A percentile compares a stretch with the other conserved stretches of the same genome.
These are phyloP conservation scores for Acrobasis suavella DNA, from an alignment of 2,888 invertebrate species.

Conservation along the genomic window DNA sequence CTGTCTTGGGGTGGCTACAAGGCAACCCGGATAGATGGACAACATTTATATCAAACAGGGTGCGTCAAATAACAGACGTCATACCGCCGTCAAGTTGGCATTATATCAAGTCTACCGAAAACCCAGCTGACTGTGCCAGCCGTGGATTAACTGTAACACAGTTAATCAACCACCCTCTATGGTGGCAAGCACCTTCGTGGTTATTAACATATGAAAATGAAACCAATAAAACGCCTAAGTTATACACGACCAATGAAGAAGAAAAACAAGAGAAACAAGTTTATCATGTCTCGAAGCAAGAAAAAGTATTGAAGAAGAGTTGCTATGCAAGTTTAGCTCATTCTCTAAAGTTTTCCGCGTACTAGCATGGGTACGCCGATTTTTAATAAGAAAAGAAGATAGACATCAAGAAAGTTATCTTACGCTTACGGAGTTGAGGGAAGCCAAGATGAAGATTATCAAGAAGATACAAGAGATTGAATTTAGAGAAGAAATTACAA, in stretches of 20 bases:
- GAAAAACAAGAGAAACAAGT: constrained; percentile 8
- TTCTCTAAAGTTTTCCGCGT: too few relatives aligned
- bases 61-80: constrained; percentile 24
- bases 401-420: neutral
- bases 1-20: constrained; percentile 31
- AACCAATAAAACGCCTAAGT: neutral
- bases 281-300: neutral
- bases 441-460: constrained; percentile 10
- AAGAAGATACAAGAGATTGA: constrained; percentile 15
- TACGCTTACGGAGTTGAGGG: constrained; percentile 11
- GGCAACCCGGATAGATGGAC: constrained; percentile 30
- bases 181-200: constrained; percentile 34
- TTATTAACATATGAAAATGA: constrained; percentile 12
- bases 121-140: constrained; percentile 32
- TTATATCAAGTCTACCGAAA: constrained; percentile 28
- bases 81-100: constrained; percentile 27
- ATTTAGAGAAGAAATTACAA: constrained; percentile 18
- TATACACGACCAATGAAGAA: constrained; percentile 22
- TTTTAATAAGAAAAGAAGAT: neutral
- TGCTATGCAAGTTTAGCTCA: too few relatives aligned
- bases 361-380: too few relatives aligned
- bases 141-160: constrained; percentile 25
- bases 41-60: constrained; percentile 31
- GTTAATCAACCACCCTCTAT: constrained; percentile 26
- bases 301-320: too few relatives aligned